Evolutionary conservation across 2,888 invertebrate species (phyloP).

Genomic region (Eupeodes luniger): DNA sequence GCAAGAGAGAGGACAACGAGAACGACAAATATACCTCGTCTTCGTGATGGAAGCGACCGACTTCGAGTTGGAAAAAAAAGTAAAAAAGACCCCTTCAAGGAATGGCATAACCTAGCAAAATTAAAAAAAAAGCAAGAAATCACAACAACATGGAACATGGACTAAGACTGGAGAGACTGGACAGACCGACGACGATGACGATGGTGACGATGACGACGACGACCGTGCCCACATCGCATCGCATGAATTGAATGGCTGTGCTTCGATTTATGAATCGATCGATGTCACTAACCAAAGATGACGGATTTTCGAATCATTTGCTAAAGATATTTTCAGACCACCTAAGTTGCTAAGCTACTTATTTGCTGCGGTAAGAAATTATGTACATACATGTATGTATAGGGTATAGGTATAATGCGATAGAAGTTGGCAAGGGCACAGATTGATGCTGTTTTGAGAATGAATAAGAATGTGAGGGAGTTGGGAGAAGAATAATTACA

Average conservation of each 20-base stretch:
- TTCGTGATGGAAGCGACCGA: conserved; percentile 64
- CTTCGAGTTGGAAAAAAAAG: conserved; percentile 30
- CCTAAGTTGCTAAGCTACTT: conserved; percentile 82
- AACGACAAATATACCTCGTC: conserved; percentile 2
- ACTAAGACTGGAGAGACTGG: not conserved
- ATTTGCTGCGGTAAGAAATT: conserved; percentile 38
- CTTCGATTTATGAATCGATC: conserved; percentile 67
- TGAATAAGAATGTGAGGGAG: not conserved
- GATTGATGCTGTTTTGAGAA: not conserved
- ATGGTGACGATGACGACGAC: too few relatives aligned
- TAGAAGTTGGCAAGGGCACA: conserved; percentile 26
- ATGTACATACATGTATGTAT: not conserved
- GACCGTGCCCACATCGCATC: conserved; percentile 25
- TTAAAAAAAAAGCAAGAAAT: conserved; percentile 27
- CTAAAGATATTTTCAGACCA: conserved; percentile 83
- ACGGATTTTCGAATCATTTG: conserved; percentile 84
- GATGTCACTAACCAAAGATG: conserved; percentile 80
- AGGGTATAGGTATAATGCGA: not conserved
- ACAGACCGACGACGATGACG: too few relatives aligned
- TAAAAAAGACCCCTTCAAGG: conserved; percentile 14
- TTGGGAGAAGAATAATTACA: not conserved
- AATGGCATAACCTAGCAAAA: conserved; percentile 31
- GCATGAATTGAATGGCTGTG: conserved; percentile 41
- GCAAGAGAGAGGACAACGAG: not conserved
- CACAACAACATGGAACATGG: conserved; percentile 27